phyloP scores from a whole-genome alignment of 2,888 invertebrate species.

The Lamellibrachia columna region DNA sequence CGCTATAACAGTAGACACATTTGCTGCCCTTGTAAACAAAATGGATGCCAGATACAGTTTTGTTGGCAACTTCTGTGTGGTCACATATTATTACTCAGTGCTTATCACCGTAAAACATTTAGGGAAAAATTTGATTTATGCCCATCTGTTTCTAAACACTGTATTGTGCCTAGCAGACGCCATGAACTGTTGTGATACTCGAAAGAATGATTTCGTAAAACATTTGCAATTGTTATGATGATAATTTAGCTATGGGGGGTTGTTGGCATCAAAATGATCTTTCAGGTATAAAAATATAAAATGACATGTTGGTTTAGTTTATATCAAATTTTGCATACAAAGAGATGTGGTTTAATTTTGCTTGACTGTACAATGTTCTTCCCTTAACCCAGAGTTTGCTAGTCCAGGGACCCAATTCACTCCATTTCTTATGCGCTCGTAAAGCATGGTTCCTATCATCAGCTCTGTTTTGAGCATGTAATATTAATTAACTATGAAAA shows the following conservation, averaged over 20 bases:
- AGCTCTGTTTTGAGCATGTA: neutral
- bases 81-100: neutral
- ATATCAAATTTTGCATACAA: neutral
- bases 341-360: neutral
- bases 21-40: neutral
- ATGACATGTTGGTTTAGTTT: neutral
- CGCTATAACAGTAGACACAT: neutral
- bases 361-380: neutral
- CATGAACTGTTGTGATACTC: neutral
- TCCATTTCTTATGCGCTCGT: neutral
- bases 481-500: neutral
- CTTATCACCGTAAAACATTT: neutral
- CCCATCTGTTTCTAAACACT: constrained; percentile 10
- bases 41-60: neutral
- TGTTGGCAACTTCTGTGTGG: neutral
- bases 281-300: neutral
- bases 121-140: neutral
- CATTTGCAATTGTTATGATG: neutral
- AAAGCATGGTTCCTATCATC: neutral
- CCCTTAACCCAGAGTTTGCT: neutral
- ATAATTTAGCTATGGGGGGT: neutral
- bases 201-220: neutral
- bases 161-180: neutral
- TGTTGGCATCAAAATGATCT: neutral
- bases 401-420: neutral